Evolutionary conservation across 2,888 invertebrate species (phyloP).

Genomic region (Drosophila recens): DNA sequence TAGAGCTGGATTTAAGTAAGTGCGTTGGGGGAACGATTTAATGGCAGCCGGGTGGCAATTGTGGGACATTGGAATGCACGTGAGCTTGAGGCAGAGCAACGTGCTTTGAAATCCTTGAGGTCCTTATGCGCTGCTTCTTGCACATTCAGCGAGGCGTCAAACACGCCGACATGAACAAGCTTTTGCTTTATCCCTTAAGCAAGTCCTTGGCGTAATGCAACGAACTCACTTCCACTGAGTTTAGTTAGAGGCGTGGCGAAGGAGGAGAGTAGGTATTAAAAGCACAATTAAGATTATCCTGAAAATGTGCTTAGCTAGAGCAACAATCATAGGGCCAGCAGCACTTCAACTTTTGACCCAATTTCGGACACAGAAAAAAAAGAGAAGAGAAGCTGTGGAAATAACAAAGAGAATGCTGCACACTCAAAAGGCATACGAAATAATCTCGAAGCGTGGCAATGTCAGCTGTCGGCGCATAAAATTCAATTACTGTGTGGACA

Average conservation of each 20-base stretch:
- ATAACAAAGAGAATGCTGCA: constrained; percentile 14
- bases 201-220: constrained; percentile 73
- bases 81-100: constrained; percentile 7
- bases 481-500: constrained; percentile 59
- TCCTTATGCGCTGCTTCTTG: constrained; percentile 22
- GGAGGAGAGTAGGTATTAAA: constrained; percentile 13
- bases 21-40: constrained; percentile 13
- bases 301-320: constrained; percentile 52
- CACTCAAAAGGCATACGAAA: constrained; percentile 19
- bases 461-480: constrained; percentile 51
- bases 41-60: constrained; percentile 15
- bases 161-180: constrained; percentile 47
- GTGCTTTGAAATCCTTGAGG: constrained; percentile 50
- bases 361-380: constrained; percentile 39
- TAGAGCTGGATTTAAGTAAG: constrained; percentile 2
- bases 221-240: constrained; percentile 53
- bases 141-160: constrained; percentile 38
- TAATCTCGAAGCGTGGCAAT: constrained; percentile 19
- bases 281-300: constrained; percentile 69
- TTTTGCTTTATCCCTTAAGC: constrained; percentile 48
- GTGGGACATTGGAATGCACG: constrained; percentile 30
- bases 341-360: constrained; percentile 65
- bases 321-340: constrained; percentile 33
- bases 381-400: constrained; percentile 3
- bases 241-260: background rate